These are phyloP conservation scores for Tuberolachnus salignus DNA, from an alignment of 2,888 invertebrate genomes.

Conservation along the genomic window DNA sequence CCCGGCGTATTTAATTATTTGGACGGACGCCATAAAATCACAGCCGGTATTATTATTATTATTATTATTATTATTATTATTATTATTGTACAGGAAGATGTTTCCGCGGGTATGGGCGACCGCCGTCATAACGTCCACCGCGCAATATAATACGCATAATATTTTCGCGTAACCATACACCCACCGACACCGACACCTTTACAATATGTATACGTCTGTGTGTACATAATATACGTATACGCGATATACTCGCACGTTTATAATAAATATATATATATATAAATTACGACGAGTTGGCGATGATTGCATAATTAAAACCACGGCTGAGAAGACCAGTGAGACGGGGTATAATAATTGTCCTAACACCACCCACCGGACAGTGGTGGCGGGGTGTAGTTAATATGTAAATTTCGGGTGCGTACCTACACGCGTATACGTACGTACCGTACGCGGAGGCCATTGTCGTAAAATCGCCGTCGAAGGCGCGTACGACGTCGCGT, in stretches of 20 bases:
- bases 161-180: too few relatives aligned
- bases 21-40: neutral
- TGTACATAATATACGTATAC: neutral
- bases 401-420: slow-evolving; percentile 23
- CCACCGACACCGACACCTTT: too few relatives aligned
- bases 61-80: too few relatives aligned
- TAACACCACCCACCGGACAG: slow-evolving; percentile 21
- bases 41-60: too few relatives aligned
- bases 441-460: neutral
- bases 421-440: too few relatives aligned
- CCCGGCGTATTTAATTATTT: neutral
- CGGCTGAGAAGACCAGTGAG: slow-evolving; percentile 14
- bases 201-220: neutral
- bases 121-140: too few relatives aligned
- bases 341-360: slow-evolving; percentile 13
- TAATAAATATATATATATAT: neutral
- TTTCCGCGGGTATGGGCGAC: too few relatives aligned
- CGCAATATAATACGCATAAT: too few relatives aligned
- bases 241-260: neutral
- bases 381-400: slow-evolving; percentile 4
- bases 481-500: neutral
- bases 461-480: slow-evolving; percentile 19
- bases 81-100: too few relatives aligned
- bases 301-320: slow-evolving; percentile 21
- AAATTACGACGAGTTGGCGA: neutral